Conservation (phyloP, 1,140 invertebrate species). For the Adoxophyes honmai region DNA sequence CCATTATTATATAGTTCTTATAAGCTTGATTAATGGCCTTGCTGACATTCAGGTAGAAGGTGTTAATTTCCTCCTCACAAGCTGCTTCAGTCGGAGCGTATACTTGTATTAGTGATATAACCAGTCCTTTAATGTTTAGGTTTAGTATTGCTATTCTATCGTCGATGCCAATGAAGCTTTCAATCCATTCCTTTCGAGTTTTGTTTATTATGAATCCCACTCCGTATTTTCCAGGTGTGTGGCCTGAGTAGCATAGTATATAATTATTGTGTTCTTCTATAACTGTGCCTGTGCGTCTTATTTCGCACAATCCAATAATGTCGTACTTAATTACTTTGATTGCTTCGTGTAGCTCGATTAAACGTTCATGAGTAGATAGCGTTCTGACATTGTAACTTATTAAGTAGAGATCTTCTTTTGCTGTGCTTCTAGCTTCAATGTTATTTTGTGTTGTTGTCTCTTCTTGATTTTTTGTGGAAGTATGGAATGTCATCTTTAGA, state of each 20-base stretch:
- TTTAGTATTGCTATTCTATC: constrained; percentile 21
- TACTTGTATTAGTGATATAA: constrained; percentile 22
- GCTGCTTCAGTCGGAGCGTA: constrained; percentile 20
- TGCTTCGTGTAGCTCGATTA: background rate
- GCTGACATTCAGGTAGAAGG: constrained; percentile 14
- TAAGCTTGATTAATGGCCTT: background rate
- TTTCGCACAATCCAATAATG: constrained; percentile 11
- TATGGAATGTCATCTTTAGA: background rate
- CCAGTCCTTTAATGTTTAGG: constrained; percentile 7
- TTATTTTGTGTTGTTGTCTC: background rate
- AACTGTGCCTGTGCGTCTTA: constrained; percentile 8
- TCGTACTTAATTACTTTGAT: background rate
- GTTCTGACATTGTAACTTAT: background rate
- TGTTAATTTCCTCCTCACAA: constrained; percentile 16
- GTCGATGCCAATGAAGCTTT: constrained; percentile 19
- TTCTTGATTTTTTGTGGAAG: background rate
- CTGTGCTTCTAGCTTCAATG: no score
- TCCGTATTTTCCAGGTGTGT: constrained; percentile 17
- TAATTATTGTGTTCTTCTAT: constrained; percentile 22
- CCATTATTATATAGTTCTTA: constrained; percentile 13
- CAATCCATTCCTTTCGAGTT: constrained; percentile 15
- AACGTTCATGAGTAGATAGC: background rate
- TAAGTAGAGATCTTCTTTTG: background rate
- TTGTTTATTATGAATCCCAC: constrained; percentile 23
- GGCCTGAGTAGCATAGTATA: constrained; percentile 19